phyloP scores from a whole-genome alignment of 2,888 invertebrate species.

The Meiosimyza platycephala region DNA sequence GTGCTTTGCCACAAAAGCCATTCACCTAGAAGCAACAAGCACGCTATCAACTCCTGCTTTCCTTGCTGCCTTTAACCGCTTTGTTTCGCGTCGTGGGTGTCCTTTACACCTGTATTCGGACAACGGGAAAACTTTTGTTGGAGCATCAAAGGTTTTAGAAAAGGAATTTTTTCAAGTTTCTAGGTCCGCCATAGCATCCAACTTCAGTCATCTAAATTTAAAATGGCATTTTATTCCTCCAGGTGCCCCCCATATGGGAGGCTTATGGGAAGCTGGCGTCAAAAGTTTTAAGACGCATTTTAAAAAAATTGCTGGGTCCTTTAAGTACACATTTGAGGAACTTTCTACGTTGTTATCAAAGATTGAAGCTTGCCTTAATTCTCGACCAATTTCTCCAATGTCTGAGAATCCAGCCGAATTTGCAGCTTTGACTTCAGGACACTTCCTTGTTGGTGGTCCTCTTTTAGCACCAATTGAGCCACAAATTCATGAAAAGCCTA shows the following conservation, averaged over 20 bases:
- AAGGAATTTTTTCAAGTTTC: constrained; percentile 27
- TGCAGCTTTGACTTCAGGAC: constrained; percentile 28
- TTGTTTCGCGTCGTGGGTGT: too few species aligned
- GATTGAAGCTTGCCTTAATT: constrained; percentile 27
- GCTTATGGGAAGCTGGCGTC: constrained; percentile 36
- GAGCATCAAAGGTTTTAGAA: constrained; percentile 33
- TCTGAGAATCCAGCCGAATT: constrained; percentile 9
- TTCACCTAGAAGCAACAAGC: too few species aligned
- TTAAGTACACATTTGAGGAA: constrained; percentile 39
- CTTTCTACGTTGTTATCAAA: constrained; percentile 32
- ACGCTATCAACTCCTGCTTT: too few species aligned
- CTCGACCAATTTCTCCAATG: constrained; percentile 29
- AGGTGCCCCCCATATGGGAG: constrained; percentile 28
- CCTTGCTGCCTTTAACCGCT: too few species aligned
- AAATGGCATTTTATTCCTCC: constrained; percentile 39
- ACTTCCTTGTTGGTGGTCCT: constrained; percentile 36
- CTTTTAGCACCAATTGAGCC: constrained; percentile 31
- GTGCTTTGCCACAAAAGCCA: too few species aligned
- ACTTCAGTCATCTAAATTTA: neutral
- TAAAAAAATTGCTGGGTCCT: constrained; percentile 25
- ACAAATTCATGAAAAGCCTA: constrained; percentile 19
- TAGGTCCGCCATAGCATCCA: neutral
- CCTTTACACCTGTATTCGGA: too few species aligned
- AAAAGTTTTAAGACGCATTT: constrained; percentile 39
- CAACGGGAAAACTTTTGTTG: constrained; percentile 33